Conservation (phyloP, 53 echinoderm and acorn worm genomes). For the Holothuria scabra region DNA sequence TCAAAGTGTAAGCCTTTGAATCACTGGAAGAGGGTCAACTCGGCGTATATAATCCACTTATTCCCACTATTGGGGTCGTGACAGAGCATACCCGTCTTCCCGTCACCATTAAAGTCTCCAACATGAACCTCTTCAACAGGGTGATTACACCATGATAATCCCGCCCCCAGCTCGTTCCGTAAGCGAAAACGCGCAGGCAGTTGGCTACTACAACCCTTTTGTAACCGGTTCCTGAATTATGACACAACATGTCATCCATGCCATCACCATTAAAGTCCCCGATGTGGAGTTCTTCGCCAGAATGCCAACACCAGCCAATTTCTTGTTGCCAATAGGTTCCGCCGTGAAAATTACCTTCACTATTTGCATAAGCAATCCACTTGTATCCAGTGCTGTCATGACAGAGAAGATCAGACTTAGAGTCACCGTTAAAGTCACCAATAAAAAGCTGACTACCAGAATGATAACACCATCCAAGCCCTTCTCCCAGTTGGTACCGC, state of each 20-base stretch:
- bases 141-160: conserved; percentile 32
- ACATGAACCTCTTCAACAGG: conserved; percentile 1
- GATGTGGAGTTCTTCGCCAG: neutral
- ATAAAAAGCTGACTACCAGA: conserved; percentile 4
- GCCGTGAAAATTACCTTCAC: neutral
- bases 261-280: conserved; percentile 43
- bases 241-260: conserved; percentile 38
- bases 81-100: conserved; percentile 27
- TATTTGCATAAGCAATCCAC: neutral
- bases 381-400: conserved; percentile 20
- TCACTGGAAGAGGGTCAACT: conserved; percentile 15
- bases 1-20: too few relatives aligned
- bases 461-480: conserved; percentile 26
- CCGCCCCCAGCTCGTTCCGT: conserved; percentile 8
- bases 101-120: conserved; percentile 38
- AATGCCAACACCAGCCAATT: neutral
- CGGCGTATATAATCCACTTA: conserved; percentile 36
- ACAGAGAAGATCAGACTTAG: conserved; percentile 20
- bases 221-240: neutral
- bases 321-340: neutral
- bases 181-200: neutral
- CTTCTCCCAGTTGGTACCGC: conserved; percentile 17
- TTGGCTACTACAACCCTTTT: conserved; percentile 26
- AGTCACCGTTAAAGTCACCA: conserved; percentile 30
- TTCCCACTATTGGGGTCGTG: conserved; percentile 5